Conservation (phyloP, 2,113 vertebrate genomes). For the Abramis brama region DNA sequence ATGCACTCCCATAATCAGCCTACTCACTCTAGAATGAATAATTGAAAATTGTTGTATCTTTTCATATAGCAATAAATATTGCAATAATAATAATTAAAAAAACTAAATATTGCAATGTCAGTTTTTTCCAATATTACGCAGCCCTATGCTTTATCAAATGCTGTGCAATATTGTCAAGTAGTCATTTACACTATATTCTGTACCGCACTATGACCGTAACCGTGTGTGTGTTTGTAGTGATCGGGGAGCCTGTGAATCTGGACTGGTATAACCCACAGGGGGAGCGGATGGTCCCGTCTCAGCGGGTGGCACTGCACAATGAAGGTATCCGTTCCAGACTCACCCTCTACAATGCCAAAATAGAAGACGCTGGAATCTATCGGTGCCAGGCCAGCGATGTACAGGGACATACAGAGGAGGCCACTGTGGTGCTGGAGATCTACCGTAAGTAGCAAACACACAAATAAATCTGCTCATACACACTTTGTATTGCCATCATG, state of each 20-base stretch:
- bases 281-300: slow-evolving; percentile 86
- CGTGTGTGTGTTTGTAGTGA: slow-evolving; percentile 72
- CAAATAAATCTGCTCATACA: background rate
- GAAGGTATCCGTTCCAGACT: slow-evolving; percentile 88
- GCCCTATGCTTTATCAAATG: too few species aligned
- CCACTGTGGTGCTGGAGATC: slow-evolving; percentile 95
- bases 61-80: too few species aligned
- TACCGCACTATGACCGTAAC: background rate
- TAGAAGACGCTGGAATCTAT: slow-evolving; percentile 97
- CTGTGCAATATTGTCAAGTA: background rate
- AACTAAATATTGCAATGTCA: too few species aligned
- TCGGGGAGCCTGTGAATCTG: slow-evolving; percentile 90
- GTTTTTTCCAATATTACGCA: too few species aligned
- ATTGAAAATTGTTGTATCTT: too few species aligned
- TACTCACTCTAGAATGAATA: too few species aligned
- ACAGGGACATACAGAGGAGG: slow-evolving; percentile 88
- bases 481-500: background rate
- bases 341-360: slow-evolving; percentile 93
- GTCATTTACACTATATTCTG: background rate
- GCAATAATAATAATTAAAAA: too few species aligned
- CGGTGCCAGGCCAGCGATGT: slow-evolving; percentile 90
- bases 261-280: slow-evolving; percentile 97
- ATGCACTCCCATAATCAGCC: too few species aligned
- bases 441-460: slow-evolving; percentile 85
- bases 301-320: slow-evolving; percentile 87